Evolutionary conservation across 1,140 invertebrate genomes (phyloP), one percentile per base, ranked within the genome.

Genomic region (Hypothenemus hampei): DNA sequence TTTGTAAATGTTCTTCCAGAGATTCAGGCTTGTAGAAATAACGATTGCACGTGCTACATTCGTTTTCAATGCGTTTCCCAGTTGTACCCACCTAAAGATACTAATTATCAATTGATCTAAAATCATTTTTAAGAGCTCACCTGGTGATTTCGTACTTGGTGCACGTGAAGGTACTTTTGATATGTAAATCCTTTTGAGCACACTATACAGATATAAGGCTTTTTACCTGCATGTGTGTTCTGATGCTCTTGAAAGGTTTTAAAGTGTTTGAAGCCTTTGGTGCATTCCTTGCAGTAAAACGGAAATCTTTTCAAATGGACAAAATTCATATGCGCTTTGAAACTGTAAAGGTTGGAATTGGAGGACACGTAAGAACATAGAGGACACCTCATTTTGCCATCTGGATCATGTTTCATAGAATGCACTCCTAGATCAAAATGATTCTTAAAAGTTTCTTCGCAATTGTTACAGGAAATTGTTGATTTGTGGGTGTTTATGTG

Each of bases 121-220:
- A 7, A 49, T 43, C 10, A 29, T 29, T 6, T 7, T 29, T 7
- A 29, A 7, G 36, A 13, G 11, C 39, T 43, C 18, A 52, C 75
- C 4, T 67, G 69, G 53, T 67, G 81, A 66, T 72, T 73, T 73
- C 35, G 62, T 59, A 15, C 75, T 66, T 31, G 72, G 53, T 16
- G 72, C 13, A 21, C 71, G 66, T 35, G 63, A 65, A 36, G 66
- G 67, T 56, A 67, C 69, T 72, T 81, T 68, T 68, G 80, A 53
- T 54, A 57, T 10, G 49, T 41, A 40, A 52, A 85, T 1, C 72
- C 70, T 41, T 79, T 78, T 1, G 76, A 73, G 61, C 84, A 86
- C 2, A 81, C 72, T 29, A 78, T 76, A 60, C 84, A 86, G 16
- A 70, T 70, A 59, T 80, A 81, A 13, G 59, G 62, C 56, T 70